A percentile compares a stretch with the other conserved stretches of the same genome.
Evolutionary conservation across 2,888 invertebrate genomes (phyloP).

Genomic region (Pollenia labialis): DNA sequence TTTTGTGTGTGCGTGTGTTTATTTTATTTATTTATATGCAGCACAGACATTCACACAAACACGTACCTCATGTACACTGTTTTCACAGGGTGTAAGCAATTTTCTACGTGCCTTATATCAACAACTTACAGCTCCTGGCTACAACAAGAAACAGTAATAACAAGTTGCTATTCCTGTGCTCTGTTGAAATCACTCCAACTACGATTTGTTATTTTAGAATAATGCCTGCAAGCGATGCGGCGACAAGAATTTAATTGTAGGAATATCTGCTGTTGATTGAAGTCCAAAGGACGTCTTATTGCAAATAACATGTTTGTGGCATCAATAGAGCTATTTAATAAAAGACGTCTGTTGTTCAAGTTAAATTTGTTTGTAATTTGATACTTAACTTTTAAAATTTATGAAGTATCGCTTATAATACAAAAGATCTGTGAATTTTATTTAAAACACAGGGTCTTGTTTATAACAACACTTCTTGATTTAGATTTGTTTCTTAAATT

Average conservation of each 20-base stretch:
- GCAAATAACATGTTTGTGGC: background rate
- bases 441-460: no score
- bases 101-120: conserved; percentile 65
- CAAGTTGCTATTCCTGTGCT: conserved; percentile 11
- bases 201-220: background rate
- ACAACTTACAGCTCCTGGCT: conserved; percentile 12
- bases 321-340: no score
- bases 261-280: background rate
- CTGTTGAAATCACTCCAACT: background rate
- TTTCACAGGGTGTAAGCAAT: conserved; percentile 69
- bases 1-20: background rate
- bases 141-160: background rate
- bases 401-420: no score
- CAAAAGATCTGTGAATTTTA: no score
- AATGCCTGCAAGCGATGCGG: conserved; percentile 14
- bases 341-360: no score
- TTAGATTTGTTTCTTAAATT: no score
- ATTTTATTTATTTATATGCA: background rate
- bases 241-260: background rate
- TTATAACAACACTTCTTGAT: no score
- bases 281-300: background rate
- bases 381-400: no score
- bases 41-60: conserved; percentile 17
- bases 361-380: no score
- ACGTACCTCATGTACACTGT: conserved; percentile 5